Conservation (phyloP, 2,113 vertebrate species). For the Thymallus thymallus region DNA sequence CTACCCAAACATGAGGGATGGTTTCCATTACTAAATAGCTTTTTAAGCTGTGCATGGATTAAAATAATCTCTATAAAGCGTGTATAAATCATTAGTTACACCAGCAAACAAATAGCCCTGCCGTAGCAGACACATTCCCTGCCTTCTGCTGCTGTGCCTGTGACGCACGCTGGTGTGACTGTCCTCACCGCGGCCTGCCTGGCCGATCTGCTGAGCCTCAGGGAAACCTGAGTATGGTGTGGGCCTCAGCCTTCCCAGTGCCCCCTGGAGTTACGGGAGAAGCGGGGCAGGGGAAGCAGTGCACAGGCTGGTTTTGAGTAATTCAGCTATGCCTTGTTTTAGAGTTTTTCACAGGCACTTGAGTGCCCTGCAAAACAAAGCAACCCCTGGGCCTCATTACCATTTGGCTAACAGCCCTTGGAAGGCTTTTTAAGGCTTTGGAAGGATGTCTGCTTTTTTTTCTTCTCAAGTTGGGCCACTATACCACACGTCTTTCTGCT, state of each 20-base stretch:
- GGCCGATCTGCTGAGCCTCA: constrained; percentile 4
- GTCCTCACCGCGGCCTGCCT: constrained; percentile 17
- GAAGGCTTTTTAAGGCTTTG: constrained; percentile 67
- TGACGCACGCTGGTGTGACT: background rate
- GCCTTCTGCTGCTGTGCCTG: background rate
- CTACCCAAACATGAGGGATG: background rate
- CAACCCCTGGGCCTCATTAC: constrained; percentile 73
- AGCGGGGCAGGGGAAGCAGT: constrained; percentile 43
- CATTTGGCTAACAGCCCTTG: constrained; percentile 71
- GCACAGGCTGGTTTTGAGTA: constrained; percentile 67
- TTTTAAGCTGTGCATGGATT: background rate
- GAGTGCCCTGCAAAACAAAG: constrained; percentile 71
- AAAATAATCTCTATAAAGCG: background rate
- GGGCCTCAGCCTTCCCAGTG: constrained; percentile 7
- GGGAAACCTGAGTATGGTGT: constrained; percentile 38
- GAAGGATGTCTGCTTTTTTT: constrained; percentile 63
- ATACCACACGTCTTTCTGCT: constrained; percentile 49
- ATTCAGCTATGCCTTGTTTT: constrained; percentile 70
- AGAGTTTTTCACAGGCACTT: constrained; percentile 73
- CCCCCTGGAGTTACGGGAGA: background rate
- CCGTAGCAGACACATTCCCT: background rate
- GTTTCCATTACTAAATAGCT: background rate
- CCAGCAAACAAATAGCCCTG: background rate
- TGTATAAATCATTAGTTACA: background rate
- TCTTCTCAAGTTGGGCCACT: constrained; percentile 64